Evolutionary conservation across 2,888 invertebrate genomes (phyloP).

Genomic region (Desoria tigrina): DNA sequence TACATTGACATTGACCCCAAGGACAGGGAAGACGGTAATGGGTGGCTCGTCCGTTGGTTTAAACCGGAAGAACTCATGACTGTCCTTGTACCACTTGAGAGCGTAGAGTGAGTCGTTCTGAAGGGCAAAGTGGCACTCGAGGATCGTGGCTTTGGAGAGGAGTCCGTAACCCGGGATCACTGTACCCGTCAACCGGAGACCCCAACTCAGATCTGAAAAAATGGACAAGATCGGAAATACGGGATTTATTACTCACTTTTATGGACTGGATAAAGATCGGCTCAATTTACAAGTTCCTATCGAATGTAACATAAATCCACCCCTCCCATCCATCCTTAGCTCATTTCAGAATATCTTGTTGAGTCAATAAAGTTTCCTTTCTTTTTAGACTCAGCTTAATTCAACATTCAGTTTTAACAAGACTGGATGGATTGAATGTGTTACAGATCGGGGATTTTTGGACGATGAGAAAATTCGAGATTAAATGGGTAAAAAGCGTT

Average conservation of each 20-base stretch:
- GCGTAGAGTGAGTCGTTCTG: constrained; percentile 48
- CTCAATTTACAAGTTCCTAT: background rate
- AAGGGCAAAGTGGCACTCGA: constrained; percentile 49
- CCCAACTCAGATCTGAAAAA: constrained; percentile 33
- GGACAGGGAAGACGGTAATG: constrained; percentile 47
- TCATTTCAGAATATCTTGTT: no score
- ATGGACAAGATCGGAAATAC: background rate
- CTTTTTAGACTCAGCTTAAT: no score
- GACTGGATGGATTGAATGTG: no score
- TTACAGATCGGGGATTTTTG: no score
- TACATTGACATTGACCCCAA: constrained; percentile 50
- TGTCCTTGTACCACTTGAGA: constrained; percentile 53
- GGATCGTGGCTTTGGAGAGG: constrained; percentile 38
- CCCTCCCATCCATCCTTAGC: no score
- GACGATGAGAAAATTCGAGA: no score
- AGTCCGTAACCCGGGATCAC: constrained; percentile 48
- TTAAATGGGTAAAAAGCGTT: no score
- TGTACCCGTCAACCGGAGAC: constrained; percentile 44
- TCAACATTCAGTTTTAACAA: no score
- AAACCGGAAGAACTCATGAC: constrained; percentile 51
- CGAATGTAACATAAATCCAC: no score
- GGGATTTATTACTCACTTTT: no score
- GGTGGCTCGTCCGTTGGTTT: constrained; percentile 47
- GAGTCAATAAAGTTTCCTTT: no score
- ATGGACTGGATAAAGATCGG: no score